Conservation (phyloP, 2,888 invertebrate genomes). For the Nephrotoma appendiculata region DNA sequence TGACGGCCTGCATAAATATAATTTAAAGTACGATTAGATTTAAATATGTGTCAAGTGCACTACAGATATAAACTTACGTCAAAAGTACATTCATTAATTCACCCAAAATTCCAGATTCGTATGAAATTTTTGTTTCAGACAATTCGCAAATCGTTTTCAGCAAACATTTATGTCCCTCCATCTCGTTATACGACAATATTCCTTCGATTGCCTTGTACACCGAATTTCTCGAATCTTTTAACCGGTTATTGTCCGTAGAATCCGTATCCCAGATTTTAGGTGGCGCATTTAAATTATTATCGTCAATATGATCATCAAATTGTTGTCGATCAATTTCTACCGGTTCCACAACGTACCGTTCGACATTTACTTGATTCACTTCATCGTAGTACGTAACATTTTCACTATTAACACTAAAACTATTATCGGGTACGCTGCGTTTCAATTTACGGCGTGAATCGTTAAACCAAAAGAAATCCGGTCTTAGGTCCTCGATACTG, state of each 20-base stretch:
- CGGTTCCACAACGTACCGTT: neutral
- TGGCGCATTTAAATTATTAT: neutral
- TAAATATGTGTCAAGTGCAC: neutral
- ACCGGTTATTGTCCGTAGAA: neutral
- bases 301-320: neutral
- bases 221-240: neutral
- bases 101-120: constrained; percentile 55
- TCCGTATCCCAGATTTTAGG: neutral
- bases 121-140: constrained; percentile 49
- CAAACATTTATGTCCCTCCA: constrained; percentile 47
- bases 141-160: constrained; percentile 64
- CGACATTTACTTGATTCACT: neutral
- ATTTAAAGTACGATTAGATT: neutral
- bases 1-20: constrained; percentile 42
- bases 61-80: constrained; percentile 36
- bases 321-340: neutral
- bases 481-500: constrained; percentile 11
- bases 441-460: neutral
- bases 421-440: neutral
- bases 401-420: neutral
- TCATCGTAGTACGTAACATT: neutral
- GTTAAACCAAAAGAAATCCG: constrained; percentile 9
- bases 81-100: constrained; percentile 62
- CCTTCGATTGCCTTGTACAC: neutral
- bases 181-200: neutral